These are phyloP conservation scores for Lontra canadensis DNA, from an alignment of 2,113 vertebrate species.

Conservation along the genomic window DNA sequence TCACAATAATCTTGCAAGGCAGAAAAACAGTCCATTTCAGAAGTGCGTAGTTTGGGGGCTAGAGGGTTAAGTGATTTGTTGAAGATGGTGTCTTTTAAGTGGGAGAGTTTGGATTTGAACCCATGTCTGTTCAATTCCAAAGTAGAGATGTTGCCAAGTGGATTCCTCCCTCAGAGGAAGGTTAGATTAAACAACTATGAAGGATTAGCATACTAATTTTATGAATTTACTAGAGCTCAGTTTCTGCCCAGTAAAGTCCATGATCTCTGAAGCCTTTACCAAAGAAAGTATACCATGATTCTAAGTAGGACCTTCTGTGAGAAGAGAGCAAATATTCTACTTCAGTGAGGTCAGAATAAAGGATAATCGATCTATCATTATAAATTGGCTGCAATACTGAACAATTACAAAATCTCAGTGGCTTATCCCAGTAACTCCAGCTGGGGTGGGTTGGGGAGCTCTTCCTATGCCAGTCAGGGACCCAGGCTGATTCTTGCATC, in stretches of 20 bases:
- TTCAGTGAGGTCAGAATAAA: neutral
- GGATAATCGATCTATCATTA: neutral
- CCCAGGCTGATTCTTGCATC: accelerated
- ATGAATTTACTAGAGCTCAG: neutral
- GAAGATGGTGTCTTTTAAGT: neutral
- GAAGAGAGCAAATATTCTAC: neutral
- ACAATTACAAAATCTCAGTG: neutral
- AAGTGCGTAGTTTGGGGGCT: neutral
- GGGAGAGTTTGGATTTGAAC: neutral
- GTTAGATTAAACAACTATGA: neutral
- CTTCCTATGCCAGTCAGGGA: neutral
- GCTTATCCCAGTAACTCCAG: neutral
- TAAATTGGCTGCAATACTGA: neutral
- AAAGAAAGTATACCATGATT: neutral
- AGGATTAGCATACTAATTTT: neutral
- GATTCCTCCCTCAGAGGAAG: neutral
- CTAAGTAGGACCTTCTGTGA: neutral
- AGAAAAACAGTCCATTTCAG: neutral
- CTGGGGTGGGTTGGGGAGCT: neutral
- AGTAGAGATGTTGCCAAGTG: neutral
- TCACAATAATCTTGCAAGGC: neutral
- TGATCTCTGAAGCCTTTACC: neutral
- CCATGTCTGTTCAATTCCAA: neutral
- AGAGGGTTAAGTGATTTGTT: neutral
- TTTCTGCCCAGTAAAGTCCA: neutral